Conservation (phyloP, 2,797 vertebrate species). For the Melanogrammus aeglefinus region DNA sequence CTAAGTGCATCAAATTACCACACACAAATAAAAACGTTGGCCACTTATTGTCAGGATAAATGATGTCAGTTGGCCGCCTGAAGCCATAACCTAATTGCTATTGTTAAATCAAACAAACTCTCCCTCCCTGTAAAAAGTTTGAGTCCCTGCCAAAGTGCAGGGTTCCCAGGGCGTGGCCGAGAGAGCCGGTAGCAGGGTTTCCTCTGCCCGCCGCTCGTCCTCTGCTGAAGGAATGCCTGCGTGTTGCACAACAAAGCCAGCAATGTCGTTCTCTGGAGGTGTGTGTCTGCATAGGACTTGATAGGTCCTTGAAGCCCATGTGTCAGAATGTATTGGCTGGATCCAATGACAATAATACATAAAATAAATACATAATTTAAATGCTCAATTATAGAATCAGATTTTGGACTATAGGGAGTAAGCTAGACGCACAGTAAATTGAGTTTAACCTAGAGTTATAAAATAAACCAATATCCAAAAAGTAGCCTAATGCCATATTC, state of each 20-base stretch:
- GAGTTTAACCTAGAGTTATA: neutral
- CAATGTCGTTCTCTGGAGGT: neutral
- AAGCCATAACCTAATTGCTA: neutral
- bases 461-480: neutral
- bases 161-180: constrained; percentile 69
- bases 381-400: neutral
- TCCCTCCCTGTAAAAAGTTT: constrained; percentile 17
- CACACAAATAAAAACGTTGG: neutral
- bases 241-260: constrained; percentile 9
- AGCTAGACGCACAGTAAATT: neutral
- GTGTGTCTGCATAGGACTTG: neutral
- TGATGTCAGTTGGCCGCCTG: neutral
- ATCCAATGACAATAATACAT: neutral
- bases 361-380: neutral
- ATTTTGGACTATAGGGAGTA: too few relatives aligned
- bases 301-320: neutral
- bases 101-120: neutral
- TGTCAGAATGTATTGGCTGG: neutral
- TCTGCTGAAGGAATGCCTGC: constrained; percentile 3
- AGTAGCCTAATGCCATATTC: neutral
- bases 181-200: constrained; percentile 62
- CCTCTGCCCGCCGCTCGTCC: constrained; percentile 46
- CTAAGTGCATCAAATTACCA: too few relatives aligned
- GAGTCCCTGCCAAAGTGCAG: constrained; percentile 18
- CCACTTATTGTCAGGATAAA: neutral